phyloP scores from a whole-genome alignment of 2,888 invertebrate species.

The Chouioia cunea region DNA sequence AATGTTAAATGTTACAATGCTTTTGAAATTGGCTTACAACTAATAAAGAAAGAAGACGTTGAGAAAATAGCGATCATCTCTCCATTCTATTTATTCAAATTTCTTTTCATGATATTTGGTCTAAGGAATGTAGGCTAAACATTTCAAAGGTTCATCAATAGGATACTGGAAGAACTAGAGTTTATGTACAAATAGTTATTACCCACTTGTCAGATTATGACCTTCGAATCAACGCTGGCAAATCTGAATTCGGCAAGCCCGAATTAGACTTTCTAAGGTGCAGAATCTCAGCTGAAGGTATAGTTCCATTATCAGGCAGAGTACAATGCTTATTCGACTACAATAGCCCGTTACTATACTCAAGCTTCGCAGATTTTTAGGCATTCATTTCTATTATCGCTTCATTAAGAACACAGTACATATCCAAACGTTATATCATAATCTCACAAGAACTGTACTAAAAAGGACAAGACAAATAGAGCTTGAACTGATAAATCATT shows the following conservation, averaged over 20 bases:
- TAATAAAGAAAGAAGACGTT: no score
- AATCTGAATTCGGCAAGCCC: slow-evolving; percentile 32
- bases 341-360: slow-evolving; percentile 23
- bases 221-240: slow-evolving; percentile 34
- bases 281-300: slow-evolving; percentile 24
- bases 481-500: slow-evolving; percentile 32
- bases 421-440: slow-evolving; percentile 37
- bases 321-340: slow-evolving; percentile 22
- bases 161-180: no score
- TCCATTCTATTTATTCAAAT: no score
- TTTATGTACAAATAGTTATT: no score
- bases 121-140: slow-evolving; percentile 33
- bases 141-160: slow-evolving; percentile 29
- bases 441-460: slow-evolving; percentile 35
- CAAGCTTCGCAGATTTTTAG: slow-evolving; percentile 30
- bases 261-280: slow-evolving; percentile 31
- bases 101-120: slow-evolving; percentile 39
- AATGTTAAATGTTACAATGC: no score
- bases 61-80: no score
- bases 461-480: slow-evolving; percentile 38
- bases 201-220: background rate
- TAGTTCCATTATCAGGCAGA: slow-evolving; percentile 3
- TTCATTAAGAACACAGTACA: slow-evolving; percentile 35
- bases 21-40: no score
- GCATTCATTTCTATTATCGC: slow-evolving; percentile 43